phyloP scores from a whole-genome alignment of 2,888 invertebrate genomes.

The Arenicola marina region DNA sequence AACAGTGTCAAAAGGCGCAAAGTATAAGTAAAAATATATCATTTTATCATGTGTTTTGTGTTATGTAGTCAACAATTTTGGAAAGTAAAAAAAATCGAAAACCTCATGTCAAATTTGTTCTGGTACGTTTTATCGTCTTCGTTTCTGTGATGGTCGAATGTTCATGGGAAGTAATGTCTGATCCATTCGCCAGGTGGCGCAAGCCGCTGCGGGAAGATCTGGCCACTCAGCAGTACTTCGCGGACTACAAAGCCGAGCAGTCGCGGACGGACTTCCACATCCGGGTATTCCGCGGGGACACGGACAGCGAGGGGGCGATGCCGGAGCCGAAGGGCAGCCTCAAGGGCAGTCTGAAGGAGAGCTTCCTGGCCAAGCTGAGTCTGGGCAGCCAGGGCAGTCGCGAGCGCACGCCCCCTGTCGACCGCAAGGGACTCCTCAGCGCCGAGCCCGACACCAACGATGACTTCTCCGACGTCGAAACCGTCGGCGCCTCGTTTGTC shows the following conservation, averaged over 20 bases:
- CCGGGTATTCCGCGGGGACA: slow-evolving; percentile 31
- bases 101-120: background rate
- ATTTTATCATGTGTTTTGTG: background rate
- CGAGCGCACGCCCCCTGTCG: background rate
- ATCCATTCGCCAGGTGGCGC: slow-evolving; percentile 48
- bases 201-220: slow-evolving; percentile 49
- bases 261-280: slow-evolving; percentile 10
- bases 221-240: slow-evolving; percentile 49
- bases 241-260: slow-evolving; percentile 39
- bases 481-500: background rate
- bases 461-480: slow-evolving; percentile 2
- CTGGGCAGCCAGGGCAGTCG: slow-evolving; percentile 5
- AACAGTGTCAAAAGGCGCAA: too few relatives aligned
- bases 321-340: slow-evolving; percentile 16
- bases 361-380: slow-evolving; percentile 11
- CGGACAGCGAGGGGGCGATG: slow-evolving; percentile 16
- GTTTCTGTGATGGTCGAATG: background rate
- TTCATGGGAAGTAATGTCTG: too few relatives aligned
- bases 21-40: too few relatives aligned
- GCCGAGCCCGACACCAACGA: background rate
- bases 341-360: slow-evolving; percentile 14
- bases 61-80: background rate
- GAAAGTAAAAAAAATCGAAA: too few relatives aligned
- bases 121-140: background rate
- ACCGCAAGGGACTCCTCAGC: background rate